Base-by-base conservation (phyloP, 2,797 vertebrate genomes). In the Hypotaenidia okinawae region DNA sequence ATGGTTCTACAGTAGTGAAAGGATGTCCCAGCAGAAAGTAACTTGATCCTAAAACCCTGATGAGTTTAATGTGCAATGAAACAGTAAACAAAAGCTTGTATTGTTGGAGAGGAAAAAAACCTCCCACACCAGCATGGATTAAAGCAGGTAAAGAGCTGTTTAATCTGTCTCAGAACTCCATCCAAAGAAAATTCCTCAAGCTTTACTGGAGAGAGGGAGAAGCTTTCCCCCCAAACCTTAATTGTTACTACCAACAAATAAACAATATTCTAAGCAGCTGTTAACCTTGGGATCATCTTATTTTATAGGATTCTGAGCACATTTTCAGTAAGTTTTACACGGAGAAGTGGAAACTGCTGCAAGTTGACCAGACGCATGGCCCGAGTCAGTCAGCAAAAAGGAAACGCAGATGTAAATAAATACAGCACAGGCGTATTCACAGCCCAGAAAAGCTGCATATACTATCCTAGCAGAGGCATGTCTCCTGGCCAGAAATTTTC, bases 71-170 rank as follows among this genome's bases (percentile, higher is more conserved):
- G 33, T 32, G 66, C 55, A 81, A 45, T 68, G 58, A 90, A 96
- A 82, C 45, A 93, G 64, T 70, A 94, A 94, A 96, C 90, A 95
- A 96, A 97, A 93, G 77, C 45, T 61, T 66, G 62, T 76, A 68
- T 17, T 91, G 79, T 93, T 69, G 16, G 39, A 52, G 24, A 35
- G 51, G 28, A 61, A 66, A 37, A 23, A n/a, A 17, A 33, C 72
- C 14, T 2, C 17, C 11, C 30, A 54, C 52, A 18, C 10, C 16
- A 74, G 22, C 5, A 41, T 18, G 59, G 62, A 91, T 88, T 85
- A 95, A 79, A 89, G 62, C 83, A 96, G 84, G 85, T 96, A 78
- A 79, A 94, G 74, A 79, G 61, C 41, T 55, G 58, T 82, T 96
- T 78, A 86, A 82, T 84, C 51, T 41, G 68, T 66, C 57, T 86